Base-by-base conservation (phyloP, 2,888 invertebrate species). In the Timema podura region DNA sequence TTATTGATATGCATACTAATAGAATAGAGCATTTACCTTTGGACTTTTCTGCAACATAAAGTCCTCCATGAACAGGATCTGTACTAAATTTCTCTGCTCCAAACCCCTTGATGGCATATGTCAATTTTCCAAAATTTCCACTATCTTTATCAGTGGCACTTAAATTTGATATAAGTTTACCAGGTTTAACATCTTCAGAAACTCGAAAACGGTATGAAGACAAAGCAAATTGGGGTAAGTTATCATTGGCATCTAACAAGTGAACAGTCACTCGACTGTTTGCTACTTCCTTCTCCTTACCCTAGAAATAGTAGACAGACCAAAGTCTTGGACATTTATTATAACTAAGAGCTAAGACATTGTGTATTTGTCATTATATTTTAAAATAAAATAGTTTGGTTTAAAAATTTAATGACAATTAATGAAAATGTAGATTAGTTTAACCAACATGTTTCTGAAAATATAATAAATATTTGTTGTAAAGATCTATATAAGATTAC, bases 161-260 rank as follows among this genome's bases (percentile, higher is more conserved):
- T 0, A 92, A 84, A 67, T 88, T 84, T 0, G 88, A 88, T 47
- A 92, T 86, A 76, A 86, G 84, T 0, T 85, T 83, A 0, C 87
- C 88, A 0, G 85, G 81, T 0, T 85, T 81, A 0, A 87, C 83
- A 78, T 90, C 88, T 80, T 93, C 92, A 2, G 85, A 80, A 0
- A 91, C 87, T 59, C 85, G 84, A 57, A 91, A 85, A 9, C 75
- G 74, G 76, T 91, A 92, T 15, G 85, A 85, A 0, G 84, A 79
- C 71, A 86, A 82, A 9, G 85, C 83, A 76, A 92, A 93, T 51
- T 87, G 80, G 0, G 93, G 93, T 0, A 88, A 81, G 76, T 93
- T 93, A 76, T 94, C 94, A 77, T 94, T 94, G 67, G 89, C 89
- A 79, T 94, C 94, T 48, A 87, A 77, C 0, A 93, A 80, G 74